Conservation (phyloP, 2,888 invertebrate species). For the Brachylomia viminalis region DNA sequence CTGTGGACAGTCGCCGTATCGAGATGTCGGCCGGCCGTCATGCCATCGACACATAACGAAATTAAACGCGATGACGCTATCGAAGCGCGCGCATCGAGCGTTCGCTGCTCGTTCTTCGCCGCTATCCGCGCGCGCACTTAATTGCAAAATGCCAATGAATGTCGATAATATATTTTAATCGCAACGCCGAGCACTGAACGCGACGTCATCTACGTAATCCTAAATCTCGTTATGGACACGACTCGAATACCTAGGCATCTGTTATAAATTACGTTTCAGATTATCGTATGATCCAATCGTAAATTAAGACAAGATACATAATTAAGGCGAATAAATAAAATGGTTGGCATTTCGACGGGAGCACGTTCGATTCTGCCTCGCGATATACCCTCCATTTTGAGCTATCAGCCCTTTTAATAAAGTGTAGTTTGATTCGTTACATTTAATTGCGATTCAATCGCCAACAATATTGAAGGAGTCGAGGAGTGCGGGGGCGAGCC, state of each 20-base stretch:
- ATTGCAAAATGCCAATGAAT: slow-evolving; percentile 88
- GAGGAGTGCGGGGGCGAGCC: slow-evolving; percentile 88
- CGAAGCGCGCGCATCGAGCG: slow-evolving; percentile 84
- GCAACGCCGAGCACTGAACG: slow-evolving; percentile 77
- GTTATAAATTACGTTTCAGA: slow-evolving; percentile 89
- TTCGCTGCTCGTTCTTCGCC: slow-evolving; percentile 71
- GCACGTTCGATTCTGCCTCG: slow-evolving; percentile 88
- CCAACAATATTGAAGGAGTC: slow-evolving; percentile 89
- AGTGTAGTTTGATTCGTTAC: slow-evolving; percentile 89
- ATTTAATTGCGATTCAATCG: slow-evolving; percentile 90
- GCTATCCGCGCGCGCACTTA: slow-evolving; percentile 82
- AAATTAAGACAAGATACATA: slow-evolving; percentile 91
- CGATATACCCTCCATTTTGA: slow-evolving; percentile 86
- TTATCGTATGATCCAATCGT: slow-evolving; percentile 91
- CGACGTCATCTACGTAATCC: slow-evolving; percentile 86
- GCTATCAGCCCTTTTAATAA: slow-evolving; percentile 89
- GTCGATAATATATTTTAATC: slow-evolving; percentile 88
- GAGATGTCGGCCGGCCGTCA: slow-evolving; percentile 87
- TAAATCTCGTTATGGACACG: slow-evolving; percentile 90
- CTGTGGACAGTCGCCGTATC: slow-evolving; percentile 88
- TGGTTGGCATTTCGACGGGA: slow-evolving; percentile 91
- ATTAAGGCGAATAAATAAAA: slow-evolving; percentile 91
- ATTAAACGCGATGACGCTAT: slow-evolving; percentile 89
- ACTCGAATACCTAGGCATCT: slow-evolving; percentile 88
- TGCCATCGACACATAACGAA: slow-evolving; percentile 88